Evolutionary conservation across 1,140 invertebrate species (phyloP).

Genomic region (Brachionus rotundiformis): DNA sequence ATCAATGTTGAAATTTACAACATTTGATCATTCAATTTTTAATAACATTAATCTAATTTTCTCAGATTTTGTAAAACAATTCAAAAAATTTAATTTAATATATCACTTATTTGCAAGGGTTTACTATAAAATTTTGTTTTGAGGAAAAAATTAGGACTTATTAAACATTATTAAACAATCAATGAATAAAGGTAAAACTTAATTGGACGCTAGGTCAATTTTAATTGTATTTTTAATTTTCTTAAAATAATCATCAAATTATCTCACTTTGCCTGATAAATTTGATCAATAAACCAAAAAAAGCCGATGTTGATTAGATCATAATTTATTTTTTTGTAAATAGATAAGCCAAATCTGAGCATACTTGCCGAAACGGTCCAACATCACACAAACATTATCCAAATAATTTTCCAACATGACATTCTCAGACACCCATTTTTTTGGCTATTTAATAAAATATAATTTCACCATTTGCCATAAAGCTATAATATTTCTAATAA

Average conservation of each 20-base stretch:
- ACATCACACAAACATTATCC: background rate
- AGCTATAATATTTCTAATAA: too few relatives aligned
- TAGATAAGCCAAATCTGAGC: background rate
- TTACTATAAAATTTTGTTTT: too few relatives aligned
- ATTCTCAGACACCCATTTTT: background rate
- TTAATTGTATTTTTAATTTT: too few relatives aligned
- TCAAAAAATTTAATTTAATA: too few relatives aligned
- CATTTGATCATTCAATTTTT: too few relatives aligned
- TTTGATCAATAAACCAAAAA: background rate
- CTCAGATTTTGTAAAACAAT: too few relatives aligned
- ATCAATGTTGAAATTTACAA: too few relatives aligned
- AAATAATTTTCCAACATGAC: background rate
- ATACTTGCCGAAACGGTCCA: background rate
- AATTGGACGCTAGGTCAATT: background rate
- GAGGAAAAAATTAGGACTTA: too few relatives aligned
- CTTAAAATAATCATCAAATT: background rate
- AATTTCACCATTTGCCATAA: background rate
- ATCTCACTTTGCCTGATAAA: background rate
- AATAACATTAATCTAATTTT: too few relatives aligned
- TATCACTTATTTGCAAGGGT: too few relatives aligned
- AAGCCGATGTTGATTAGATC: background rate
- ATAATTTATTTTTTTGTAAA: background rate
- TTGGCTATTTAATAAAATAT: background rate
- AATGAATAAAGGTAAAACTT: background rate
- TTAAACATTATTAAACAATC: too few relatives aligned